phyloP scores from a whole-genome alignment of 1,140 invertebrate species.

The Diorhabda elongata region DNA sequence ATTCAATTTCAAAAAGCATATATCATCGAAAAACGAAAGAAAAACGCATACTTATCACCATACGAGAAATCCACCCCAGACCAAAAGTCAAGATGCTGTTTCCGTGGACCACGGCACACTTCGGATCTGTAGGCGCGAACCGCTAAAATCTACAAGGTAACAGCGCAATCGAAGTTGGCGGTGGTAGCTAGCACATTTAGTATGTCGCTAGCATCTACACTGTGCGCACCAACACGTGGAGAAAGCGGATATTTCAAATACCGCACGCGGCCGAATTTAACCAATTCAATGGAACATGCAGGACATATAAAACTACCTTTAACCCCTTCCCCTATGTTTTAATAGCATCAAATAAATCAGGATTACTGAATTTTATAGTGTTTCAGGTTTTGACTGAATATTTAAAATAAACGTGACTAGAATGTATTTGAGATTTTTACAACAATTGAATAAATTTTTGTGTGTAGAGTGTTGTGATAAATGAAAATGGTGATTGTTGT shows the following conservation, averaged over 20 bases:
- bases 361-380: neutral
- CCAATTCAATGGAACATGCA: neutral
- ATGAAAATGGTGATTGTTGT: conserved; percentile 7
- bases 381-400: neutral
- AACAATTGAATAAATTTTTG: neutral
- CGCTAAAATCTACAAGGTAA: conserved; percentile 22
- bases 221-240: conserved; percentile 11
- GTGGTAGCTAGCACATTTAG: conserved; percentile 27
- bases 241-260: conserved; percentile 5
- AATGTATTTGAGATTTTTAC: neutral
- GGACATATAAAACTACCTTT: neutral
- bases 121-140: conserved; percentile 28
- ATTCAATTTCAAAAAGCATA: conserved; percentile 3
- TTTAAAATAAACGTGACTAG: conserved; percentile 4
- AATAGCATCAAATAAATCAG: neutral
- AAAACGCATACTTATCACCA: conserved; percentile 7
- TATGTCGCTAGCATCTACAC: conserved; percentile 32
- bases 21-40: neutral
- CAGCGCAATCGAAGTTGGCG: conserved; percentile 29
- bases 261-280: neutral
- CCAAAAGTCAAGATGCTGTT: conserved; percentile 23
- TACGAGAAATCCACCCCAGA: neutral
- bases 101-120: conserved; percentile 12
- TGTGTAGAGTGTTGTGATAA: conserved; percentile 2
- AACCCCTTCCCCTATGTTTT: neutral